These are phyloP conservation scores for Drosophila subsilvestris DNA, from an alignment of 2,888 invertebrate species.

Conservation along the genomic window DNA sequence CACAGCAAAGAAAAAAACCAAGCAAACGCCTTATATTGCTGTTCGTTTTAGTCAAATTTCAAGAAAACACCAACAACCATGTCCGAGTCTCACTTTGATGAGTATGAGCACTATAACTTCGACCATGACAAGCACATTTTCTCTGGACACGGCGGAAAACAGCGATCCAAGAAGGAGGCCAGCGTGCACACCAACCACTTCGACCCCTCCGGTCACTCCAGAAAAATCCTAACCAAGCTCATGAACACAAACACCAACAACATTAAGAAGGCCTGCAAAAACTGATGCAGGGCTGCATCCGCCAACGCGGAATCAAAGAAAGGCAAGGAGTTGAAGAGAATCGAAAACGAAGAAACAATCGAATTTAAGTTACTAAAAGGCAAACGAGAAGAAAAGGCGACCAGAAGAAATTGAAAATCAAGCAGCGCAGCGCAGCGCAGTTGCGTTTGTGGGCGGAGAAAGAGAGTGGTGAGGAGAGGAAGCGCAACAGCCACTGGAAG, in stretches of 20 bases:
- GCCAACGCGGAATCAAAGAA: conserved; percentile 32
- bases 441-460: conserved; percentile 22
- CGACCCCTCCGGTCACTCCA: conserved; percentile 96
- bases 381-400: conserved; percentile 30
- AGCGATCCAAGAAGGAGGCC: conserved; percentile 94
- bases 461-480: conserved; percentile 10
- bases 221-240: conserved; percentile 94
- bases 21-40: conserved; percentile 7
- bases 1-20: conserved; percentile 17
- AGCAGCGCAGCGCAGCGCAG: conserved; percentile 21
- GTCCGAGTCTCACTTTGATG: conserved; percentile 94
- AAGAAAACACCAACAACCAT: conserved; percentile 84
- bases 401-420: conserved; percentile 39
- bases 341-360: conserved; percentile 47
- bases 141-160: conserved; percentile 95
- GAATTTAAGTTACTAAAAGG: conserved; percentile 43
- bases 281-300: conserved; percentile 51
- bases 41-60: conserved; percentile 17
- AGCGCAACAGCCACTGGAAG: conserved; percentile 29
- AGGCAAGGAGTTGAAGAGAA: conserved; percentile 29
- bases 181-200: conserved; percentile 94
- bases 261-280: conserved; percentile 87
- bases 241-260: conserved; percentile 93
- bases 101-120: conserved; percentile 97
- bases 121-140: conserved; percentile 95